Base-by-base conservation (phyloP, 2,888 invertebrate genomes). In the Euplexia lucipara region DNA sequence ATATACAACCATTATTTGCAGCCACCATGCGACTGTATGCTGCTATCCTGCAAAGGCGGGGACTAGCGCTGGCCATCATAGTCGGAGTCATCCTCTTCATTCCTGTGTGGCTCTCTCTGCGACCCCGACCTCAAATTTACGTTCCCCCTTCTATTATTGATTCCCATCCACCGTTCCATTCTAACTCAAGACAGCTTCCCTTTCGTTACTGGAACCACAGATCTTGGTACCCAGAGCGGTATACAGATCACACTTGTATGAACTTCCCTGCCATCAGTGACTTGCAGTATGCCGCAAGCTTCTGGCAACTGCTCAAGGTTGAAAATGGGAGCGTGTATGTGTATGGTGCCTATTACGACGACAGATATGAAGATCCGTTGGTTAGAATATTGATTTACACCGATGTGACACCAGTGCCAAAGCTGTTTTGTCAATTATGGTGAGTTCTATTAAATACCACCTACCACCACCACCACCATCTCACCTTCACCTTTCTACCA, bases 151-250 rank as follows among this genome's bases (percentile, higher is more conserved):
- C n/a, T 3, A 3, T 9, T 2, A 12, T 0, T n/a, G 10, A 51
- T 22, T 10, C 14, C 5, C 26, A 9, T 20, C 14, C 9, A 9
- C 9, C 49, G 8, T 10, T 10, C n/a, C 20, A 35, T 22, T 51
- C 22, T n/a, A 22, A 51, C 7, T 20, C 35, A 3, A 51, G 51
- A 37, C n/a, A 35, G 0, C 51, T 37, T 10, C 51, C 51, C 4
- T 22, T 51, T 5, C 35, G 51, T 4, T 35, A 37, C n/a, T 51
- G 51, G 51, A n/a, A n/a, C 22, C 51, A 51, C 22, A 35, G 51
- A 1, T 10, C 20, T 1, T 12, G 35, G 35, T 51, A n/a, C 37
- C 52, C 37, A 8, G n/a, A 26, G 37, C 22, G 26, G 12, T 52
- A 52, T 16, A 16, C 16, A 4, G 52, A 39, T 16, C 12, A 12